phyloP scores from a whole-genome alignment of 2,113 vertebrate species.

The Chaetorhynchus papuensis region DNA sequence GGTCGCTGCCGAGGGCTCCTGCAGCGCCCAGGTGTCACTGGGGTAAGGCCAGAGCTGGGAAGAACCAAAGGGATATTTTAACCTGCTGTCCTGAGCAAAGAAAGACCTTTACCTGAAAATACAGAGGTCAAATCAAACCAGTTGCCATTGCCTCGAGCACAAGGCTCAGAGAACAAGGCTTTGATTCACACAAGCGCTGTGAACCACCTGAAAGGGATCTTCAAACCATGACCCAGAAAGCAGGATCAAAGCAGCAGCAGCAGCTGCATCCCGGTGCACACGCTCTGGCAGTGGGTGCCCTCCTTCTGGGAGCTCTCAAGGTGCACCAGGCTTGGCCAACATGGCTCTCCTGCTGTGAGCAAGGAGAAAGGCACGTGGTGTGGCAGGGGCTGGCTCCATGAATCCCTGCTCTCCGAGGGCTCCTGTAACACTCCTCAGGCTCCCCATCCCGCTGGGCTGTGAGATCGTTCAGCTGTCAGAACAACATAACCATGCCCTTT shows the following conservation, averaged over 20 bases:
- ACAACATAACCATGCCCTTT: not conserved
- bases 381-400: not conserved
- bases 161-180: not conserved
- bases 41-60: not conserved
- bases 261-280: rapidly evolving
- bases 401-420: not conserved
- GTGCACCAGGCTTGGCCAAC: not conserved
- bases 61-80: not conserved
- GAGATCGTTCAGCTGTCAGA: not conserved
- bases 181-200: not conserved
- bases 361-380: not conserved
- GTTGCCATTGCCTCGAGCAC: not conserved
- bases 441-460: not conserved
- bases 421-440: not conserved
- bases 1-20: not conserved
- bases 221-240: not conserved
- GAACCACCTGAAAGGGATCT: not conserved
- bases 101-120: not conserved
- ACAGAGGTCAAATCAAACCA: not conserved
- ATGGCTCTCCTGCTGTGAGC: rapidly evolving
- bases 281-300: rapidly evolving
- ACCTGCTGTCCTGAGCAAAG: not conserved
- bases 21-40: not conserved
- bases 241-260: not conserved
- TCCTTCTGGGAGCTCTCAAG: not conserved